Conservation (phyloP, 2,797 vertebrate genomes). For the Labeo calbasu region DNA sequence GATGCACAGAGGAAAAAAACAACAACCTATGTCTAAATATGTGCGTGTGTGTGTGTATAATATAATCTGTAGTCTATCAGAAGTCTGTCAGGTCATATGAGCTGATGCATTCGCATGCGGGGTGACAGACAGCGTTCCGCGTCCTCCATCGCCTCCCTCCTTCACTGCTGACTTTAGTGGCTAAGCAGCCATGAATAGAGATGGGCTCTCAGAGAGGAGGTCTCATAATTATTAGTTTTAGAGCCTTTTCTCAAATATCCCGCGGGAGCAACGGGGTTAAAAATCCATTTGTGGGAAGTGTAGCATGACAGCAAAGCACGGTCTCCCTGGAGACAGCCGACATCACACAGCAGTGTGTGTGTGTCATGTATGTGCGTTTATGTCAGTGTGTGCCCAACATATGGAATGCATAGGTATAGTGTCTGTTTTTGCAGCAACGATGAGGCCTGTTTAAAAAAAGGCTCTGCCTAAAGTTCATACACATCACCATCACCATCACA, state of each 20-base stretch:
- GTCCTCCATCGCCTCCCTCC: slow-evolving; percentile 22
- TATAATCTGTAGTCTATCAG: neutral
- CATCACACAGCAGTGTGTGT: slow-evolving; percentile 63
- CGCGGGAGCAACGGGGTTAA: slow-evolving; percentile 78
- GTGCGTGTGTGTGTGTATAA: neutral
- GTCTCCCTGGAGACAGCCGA: slow-evolving; percentile 81
- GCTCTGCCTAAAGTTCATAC: neutral
- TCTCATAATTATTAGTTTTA: slow-evolving; percentile 82
- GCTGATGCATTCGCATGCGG: neutral
- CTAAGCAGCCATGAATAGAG: slow-evolving; percentile 80
- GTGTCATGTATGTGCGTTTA: slow-evolving; percentile 55
- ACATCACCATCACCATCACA: no score
- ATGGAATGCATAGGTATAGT: slow-evolving; percentile 36
- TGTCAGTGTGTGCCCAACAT: neutral
- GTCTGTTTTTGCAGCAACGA: slow-evolving; percentile 9
- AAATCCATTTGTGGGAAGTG: slow-evolving; percentile 85
- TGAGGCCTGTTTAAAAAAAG: neutral
- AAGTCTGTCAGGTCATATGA: neutral
- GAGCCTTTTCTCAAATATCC: slow-evolving; percentile 81
- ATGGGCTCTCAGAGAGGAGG: slow-evolving; percentile 75
- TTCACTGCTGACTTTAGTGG: slow-evolving; percentile 67
- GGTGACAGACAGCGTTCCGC: slow-evolving; percentile 35
- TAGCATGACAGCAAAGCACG: slow-evolving; percentile 79
- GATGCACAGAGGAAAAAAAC: neutral
- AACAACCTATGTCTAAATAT: neutral